Conservation (phyloP, 2,888 invertebrate species). For the Drosophila stalkeri region DNA sequence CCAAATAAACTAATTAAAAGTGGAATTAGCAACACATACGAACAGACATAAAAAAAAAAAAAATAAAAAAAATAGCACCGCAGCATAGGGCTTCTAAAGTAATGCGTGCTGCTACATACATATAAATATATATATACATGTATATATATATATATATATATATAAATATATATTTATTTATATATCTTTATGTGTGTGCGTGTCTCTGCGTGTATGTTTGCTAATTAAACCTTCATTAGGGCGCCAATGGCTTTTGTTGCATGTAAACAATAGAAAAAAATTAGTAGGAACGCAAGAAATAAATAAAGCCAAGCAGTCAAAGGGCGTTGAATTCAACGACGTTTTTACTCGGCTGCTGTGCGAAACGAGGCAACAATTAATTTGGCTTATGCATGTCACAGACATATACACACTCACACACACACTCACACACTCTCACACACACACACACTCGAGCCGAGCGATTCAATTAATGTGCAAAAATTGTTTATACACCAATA, state of each 20-base stretch:
- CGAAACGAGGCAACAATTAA: conserved; percentile 72
- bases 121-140: background rate
- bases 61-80: conserved; percentile 42
- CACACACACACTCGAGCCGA: conserved; percentile 28
- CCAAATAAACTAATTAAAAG: conserved; percentile 75
- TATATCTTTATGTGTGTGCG: conserved; percentile 2
- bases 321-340: conserved; percentile 47
- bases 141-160: background rate
- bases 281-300: conserved; percentile 29
- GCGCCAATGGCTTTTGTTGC: conserved; percentile 60
- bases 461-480: conserved; percentile 75
- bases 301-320: conserved; percentile 51
- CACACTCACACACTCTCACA: conserved; percentile 28
- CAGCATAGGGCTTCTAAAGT: conserved; percentile 54
- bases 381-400: conserved; percentile 75
- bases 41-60: conserved; percentile 41
- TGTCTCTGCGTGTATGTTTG: conserved; percentile 38
- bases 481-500: conserved; percentile 77
- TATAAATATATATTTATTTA: background rate
- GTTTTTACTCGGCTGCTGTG: conserved; percentile 41
- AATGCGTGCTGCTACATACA: conserved; percentile 2
- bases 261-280: conserved; percentile 61
- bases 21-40: conserved; percentile 62
- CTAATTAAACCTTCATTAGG: conserved; percentile 78
- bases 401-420: conserved; percentile 31